Evolutionary conservation across 2,113 vertebrate species (phyloP).

Genomic region (Merops nubicus): DNA sequence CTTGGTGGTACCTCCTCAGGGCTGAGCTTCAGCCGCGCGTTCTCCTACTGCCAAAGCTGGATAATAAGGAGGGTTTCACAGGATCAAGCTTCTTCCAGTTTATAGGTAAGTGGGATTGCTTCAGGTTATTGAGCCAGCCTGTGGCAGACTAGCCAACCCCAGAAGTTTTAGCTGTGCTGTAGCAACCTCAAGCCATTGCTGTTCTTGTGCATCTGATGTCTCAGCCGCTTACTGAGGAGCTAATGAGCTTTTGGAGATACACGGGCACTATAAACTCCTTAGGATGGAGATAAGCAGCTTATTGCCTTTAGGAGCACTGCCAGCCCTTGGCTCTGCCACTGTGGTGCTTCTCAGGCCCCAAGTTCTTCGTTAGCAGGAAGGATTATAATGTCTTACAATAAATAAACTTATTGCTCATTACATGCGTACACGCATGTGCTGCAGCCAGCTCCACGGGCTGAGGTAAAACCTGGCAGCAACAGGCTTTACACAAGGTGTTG

Average conservation of each 20-base stretch:
- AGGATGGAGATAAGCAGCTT: slow-evolving; percentile 59
- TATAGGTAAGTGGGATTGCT: neutral
- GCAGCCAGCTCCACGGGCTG: neutral
- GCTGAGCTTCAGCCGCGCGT: neutral
- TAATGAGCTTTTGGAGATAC: slow-evolving; percentile 66
- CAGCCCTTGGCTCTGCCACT: neutral
- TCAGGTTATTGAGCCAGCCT: neutral
- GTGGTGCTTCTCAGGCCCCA: neutral
- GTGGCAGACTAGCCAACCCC: neutral
- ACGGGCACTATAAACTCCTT: slow-evolving; percentile 53
- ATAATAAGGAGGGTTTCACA: neutral
- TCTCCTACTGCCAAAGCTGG: neutral
- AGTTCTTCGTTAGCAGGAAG: neutral
- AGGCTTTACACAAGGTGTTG: neutral
- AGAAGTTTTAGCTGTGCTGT: neutral
- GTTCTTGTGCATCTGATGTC: neutral
- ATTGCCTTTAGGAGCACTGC: slow-evolving; percentile 17
- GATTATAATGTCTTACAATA: neutral
- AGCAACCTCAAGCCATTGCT: neutral
- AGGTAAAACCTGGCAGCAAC: neutral
- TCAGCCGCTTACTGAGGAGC: slow-evolving; percentile 28
- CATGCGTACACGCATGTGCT: accelerated
- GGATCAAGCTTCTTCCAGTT: neutral
- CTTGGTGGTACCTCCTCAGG: neutral
- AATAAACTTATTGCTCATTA: neutral